Conservation (phyloP, 2,113 vertebrate genomes). For the Condylura cristata region DNA sequence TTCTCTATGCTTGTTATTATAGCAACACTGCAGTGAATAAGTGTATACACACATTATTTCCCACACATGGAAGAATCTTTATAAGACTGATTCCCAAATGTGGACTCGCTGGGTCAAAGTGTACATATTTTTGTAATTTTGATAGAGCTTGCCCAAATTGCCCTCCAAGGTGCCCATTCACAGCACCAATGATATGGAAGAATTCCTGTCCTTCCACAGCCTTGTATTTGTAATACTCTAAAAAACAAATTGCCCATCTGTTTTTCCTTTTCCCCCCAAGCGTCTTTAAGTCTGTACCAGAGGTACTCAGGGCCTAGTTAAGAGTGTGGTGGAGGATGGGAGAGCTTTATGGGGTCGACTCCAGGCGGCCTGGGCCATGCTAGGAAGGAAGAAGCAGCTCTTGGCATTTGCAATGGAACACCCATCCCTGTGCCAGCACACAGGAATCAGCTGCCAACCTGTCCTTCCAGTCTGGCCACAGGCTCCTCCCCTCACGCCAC, state of each 20-base stretch:
- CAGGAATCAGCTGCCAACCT: slow-evolving; percentile 17
- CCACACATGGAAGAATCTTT: neutral
- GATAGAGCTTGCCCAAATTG: neutral
- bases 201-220: neutral
- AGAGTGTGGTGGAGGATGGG: neutral
- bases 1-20: neutral
- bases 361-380: neutral
- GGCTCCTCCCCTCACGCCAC: slow-evolving; percentile 74
- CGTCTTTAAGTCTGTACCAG: neutral
- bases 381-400: neutral
- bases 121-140: neutral
- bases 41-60: neutral
- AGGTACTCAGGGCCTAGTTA: neutral
- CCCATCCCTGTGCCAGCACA: neutral
- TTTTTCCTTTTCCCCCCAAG: neutral
- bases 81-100: neutral
- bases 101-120: neutral
- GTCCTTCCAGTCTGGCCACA: slow-evolving; percentile 59
- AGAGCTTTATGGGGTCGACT: neutral
- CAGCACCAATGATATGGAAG: neutral
- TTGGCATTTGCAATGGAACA: neutral
- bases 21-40: neutral
- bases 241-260: neutral
- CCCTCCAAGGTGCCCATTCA: neutral
- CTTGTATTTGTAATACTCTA: neutral